These are phyloP conservation scores for Julus scanicus DNA, from an alignment of 2,888 invertebrate species.

Conservation along the genomic window DNA sequence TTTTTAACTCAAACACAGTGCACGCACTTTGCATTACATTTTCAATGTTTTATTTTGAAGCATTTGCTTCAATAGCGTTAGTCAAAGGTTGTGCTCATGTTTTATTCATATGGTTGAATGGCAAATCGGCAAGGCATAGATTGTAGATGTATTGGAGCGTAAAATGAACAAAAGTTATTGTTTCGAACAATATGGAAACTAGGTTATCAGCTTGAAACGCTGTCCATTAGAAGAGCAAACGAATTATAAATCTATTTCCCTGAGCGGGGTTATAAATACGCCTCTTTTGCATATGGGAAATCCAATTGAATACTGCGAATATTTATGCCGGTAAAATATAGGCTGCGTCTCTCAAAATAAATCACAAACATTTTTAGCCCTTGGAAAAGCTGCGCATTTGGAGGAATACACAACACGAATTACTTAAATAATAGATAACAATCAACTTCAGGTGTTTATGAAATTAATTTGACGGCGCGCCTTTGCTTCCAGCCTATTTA, in stretches of 20 bases:
- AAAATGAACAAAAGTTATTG: slow-evolving; percentile 33
- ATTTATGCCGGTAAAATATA: neutral
- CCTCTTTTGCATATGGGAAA: slow-evolving; percentile 18
- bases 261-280: slow-evolving; percentile 10
- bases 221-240: slow-evolving; percentile 21
- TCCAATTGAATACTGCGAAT: neutral
- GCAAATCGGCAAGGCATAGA: neutral
- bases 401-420: slow-evolving; percentile 36
- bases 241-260: slow-evolving; percentile 12
- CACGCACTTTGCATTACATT: neutral
- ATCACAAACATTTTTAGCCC: slow-evolving; percentile 16
- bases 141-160: neutral
- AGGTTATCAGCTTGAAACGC: slow-evolving; percentile 17
- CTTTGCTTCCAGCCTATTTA: slow-evolving; percentile 44
- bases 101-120: neutral
- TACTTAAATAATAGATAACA: slow-evolving; percentile 53
- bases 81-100: slow-evolving; percentile 8
- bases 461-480: slow-evolving; percentile 52
- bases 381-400: slow-evolving; percentile 41
- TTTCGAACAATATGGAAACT: slow-evolving; percentile 20
- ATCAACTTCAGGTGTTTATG: slow-evolving; percentile 54
- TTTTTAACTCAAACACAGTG: neutral
- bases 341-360: slow-evolving; percentile 49
- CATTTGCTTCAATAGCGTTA: neutral
- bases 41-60: neutral